phyloP scores from a whole-genome alignment of 2,888 invertebrate genomes.

The Pachycephus smyrnensis region DNA sequence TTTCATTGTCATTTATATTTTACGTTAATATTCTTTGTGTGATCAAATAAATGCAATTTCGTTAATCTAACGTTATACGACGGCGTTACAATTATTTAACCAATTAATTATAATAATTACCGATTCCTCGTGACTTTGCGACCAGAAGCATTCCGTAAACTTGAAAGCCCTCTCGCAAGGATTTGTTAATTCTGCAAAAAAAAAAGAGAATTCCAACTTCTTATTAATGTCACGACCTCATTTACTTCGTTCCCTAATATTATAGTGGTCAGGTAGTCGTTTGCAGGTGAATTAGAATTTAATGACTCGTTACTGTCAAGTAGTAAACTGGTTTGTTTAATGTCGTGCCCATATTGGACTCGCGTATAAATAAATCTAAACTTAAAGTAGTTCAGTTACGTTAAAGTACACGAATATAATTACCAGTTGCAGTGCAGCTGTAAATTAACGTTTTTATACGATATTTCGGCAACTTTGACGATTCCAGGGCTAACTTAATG shows the following conservation, averaged over 20 bases:
- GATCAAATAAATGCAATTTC: constrained; percentile 13
- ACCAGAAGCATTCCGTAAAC: constrained; percentile 49
- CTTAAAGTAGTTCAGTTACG: too few relatives aligned
- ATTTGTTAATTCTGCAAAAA: constrained; percentile 32
- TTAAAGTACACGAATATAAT: constrained; percentile 10
- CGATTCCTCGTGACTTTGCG: constrained; percentile 28
- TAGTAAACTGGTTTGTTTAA: too few relatives aligned
- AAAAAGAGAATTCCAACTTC: constrained; percentile 6
- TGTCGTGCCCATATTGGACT: background rate
- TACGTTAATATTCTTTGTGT: constrained; percentile 3
- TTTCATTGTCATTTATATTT: background rate
- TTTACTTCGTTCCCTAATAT: background rate
- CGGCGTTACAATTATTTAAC: background rate
- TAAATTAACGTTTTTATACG: constrained; percentile 32
- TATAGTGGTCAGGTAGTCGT: background rate
- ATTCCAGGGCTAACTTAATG: constrained; percentile 36
- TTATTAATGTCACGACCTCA: background rate
- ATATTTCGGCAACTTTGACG: constrained; percentile 30
- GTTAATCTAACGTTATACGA: background rate
- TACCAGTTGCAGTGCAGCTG: constrained; percentile 39
- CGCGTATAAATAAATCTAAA: background rate
- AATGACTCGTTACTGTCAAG: too few relatives aligned
- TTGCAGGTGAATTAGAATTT: background rate
- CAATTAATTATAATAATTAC: constrained; percentile 24
- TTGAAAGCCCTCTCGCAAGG: constrained; percentile 41